Evolutionary conservation across 53 echinoderm and acorn worm genomes (phyloP), one percentile per base, ranked within the genome.

Genomic region (Astropecten irregularis): DNA sequence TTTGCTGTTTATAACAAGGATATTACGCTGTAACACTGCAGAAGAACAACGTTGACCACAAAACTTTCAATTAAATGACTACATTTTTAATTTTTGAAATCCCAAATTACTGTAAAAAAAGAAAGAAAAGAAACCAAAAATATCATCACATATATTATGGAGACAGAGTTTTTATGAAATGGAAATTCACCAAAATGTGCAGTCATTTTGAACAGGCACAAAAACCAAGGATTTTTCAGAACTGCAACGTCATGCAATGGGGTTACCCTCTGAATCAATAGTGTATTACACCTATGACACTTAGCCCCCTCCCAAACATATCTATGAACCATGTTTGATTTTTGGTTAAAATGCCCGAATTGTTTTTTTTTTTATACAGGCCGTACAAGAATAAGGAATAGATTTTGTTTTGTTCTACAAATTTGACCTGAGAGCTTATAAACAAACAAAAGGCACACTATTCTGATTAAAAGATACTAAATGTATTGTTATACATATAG

Each of bases 31-130:
- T n/a, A n/a, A n/a, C n/a, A n/a, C n/a, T n/a, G n/a, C n/a, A n/a
- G n/a, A n/a, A n/a, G n/a, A n/a, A n/a, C n/a, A n/a, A n/a, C n/a
- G n/a, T 16, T 34, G 15, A 14, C 35, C 15, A 64, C 8, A 2
- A 35, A 5, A 64, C 1, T n/a, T 23, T 34, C 16, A 71, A 0
- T 71, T 71, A 2, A 50, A 71, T 71, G 71, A 51, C 51, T 74
- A 57, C 27, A 74, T 55, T 71, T 69, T 73, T 64, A 38, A 66
- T 74, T 74, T 74, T 25, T 55, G 55, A 74, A 74, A 21, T 74
- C 38, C 74, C 57, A 74, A 51, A 11, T 32, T 32, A 38, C 30
- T 55, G 14, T 51, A 11, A 20, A 49, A 50, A 71, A 28, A 33
- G 14, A 34, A 21, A 50, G 46, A 40, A 25, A 27, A 18, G 14